Evolutionary conservation across 2,888 invertebrate species (phyloP), one percentile per base, ranked within the genome.

Genomic region (Andrena camellia): DNA sequence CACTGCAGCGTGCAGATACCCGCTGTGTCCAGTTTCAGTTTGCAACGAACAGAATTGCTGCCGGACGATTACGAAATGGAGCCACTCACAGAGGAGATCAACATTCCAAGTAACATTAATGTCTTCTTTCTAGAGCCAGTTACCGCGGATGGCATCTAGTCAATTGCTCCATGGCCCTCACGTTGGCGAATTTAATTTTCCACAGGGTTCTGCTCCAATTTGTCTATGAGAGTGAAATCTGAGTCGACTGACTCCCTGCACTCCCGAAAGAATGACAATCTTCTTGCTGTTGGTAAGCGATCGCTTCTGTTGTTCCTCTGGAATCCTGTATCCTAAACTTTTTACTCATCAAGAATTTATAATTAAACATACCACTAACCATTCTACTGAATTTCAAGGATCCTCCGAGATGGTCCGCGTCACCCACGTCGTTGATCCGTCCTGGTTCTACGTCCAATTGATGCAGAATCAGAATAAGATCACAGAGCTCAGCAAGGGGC

Each of bases 351-450:
- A 20, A 8, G 1, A 8, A 20, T n/a, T 20, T 20, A 20, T 8
- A 8, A 54, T 54, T 54, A 54, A 54, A 54, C 7, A 2, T 2
- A 2, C 20, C n/a, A 20, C 52, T 52, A 8, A 20, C 8, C 1
- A 17, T 17, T 29, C 31, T 5, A 8, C 33, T 13, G 5, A 6
- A n/a, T 57, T 84, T 78, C 13, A 17, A 84, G 84, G 76, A 23
- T 54, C 50, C 2, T 69, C 79, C 0, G 48, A 77, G 17, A 68
- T 59, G 64, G 50, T 83, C 2, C 66, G 54, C 8, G 26, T 83
- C 23, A 95, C 95, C 0, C 95, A 96, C 89, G 95, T 97, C n/a
- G 94, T 94, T 57, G 94, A 95, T 72, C 97, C 97, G 0, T 95
- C 95, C 70, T 94, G 95, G 78, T 96, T 97, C 91, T 96, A 95